phyloP scores from a whole-genome alignment of 2,797 vertebrate species.

The Lepus oiostolus region DNA sequence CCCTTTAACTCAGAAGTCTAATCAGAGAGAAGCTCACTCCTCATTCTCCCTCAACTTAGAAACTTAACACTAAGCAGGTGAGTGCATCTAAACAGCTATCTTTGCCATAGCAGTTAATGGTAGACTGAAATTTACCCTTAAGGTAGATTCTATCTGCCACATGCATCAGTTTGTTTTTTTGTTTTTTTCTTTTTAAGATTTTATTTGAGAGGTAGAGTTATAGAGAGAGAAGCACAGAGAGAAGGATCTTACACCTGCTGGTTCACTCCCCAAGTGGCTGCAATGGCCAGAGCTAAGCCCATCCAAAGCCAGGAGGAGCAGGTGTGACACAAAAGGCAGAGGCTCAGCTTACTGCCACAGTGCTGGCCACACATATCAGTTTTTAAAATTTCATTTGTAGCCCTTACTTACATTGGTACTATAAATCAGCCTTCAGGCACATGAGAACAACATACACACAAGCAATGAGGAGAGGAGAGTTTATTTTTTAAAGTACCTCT shows the following conservation, averaged over 20 bases:
- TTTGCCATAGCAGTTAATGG: neutral
- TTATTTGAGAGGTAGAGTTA: too few species aligned
- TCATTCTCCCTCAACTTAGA: neutral
- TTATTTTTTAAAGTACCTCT: slow-evolving; percentile 3
- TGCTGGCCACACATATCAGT: too few species aligned
- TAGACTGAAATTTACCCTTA: slow-evolving; percentile 6
- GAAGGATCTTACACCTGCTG: too few species aligned
- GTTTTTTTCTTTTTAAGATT: too few species aligned
- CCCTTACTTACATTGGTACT: neutral
- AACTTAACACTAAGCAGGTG: neutral
- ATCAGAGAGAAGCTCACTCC: neutral
- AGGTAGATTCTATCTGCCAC: neutral
- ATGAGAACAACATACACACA: neutral
- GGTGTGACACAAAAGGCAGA: too few species aligned
- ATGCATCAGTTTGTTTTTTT: neutral
- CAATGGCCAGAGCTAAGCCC: too few species aligned
- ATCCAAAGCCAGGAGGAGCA: too few species aligned
- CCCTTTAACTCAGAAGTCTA: slow-evolving; percentile 15
- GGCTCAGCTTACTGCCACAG: too few species aligned
- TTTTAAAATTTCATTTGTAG: neutral
- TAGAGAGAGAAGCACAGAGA: too few species aligned
- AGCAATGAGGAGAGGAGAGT: neutral
- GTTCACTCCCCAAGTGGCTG: too few species aligned
- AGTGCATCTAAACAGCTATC: neutral
- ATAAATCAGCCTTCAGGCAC: neutral